Conservation (phyloP, 1,140 invertebrate genomes). For the Danaus plexippus region DNA sequence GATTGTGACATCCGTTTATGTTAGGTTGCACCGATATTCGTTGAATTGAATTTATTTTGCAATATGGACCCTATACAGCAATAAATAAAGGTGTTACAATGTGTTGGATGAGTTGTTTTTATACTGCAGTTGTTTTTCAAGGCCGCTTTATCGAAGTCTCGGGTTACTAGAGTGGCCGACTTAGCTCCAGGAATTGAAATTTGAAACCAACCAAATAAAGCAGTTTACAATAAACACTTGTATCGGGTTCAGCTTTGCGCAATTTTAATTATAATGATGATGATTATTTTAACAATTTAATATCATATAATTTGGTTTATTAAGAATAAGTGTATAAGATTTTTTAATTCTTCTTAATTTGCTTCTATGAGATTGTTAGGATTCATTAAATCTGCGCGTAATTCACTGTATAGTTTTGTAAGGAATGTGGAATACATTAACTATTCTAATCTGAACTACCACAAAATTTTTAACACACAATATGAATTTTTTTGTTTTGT, state of each 20-base stretch:
- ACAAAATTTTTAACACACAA: too few relatives aligned
- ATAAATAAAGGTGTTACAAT: slow-evolving; percentile 19
- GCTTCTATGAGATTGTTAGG: too few relatives aligned
- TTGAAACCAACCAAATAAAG: slow-evolving; percentile 27
- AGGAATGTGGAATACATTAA: too few relatives aligned
- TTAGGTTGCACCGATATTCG: slow-evolving; percentile 17
- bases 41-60: slow-evolving; percentile 13
- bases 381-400: too few relatives aligned
- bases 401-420: too few relatives aligned
- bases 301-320: too few relatives aligned
- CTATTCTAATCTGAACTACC: too few relatives aligned
- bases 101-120: slow-evolving; percentile 17
- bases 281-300: too few relatives aligned
- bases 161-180: slow-evolving; percentile 56
- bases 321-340: too few relatives aligned
- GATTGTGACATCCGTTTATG: slow-evolving; percentile 58
- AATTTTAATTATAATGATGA: neutral
- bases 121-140: slow-evolving; percentile 37
- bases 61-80: slow-evolving; percentile 12
- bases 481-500: too few relatives aligned
- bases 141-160: slow-evolving; percentile 55
- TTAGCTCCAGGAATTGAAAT: slow-evolving; percentile 36
- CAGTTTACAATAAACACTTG: slow-evolving; percentile 9
- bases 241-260: slow-evolving; percentile 8
- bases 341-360: too few relatives aligned